phyloP scores from a whole-genome alignment of 2,113 vertebrate genomes.

The Falco punctatus region DNA sequence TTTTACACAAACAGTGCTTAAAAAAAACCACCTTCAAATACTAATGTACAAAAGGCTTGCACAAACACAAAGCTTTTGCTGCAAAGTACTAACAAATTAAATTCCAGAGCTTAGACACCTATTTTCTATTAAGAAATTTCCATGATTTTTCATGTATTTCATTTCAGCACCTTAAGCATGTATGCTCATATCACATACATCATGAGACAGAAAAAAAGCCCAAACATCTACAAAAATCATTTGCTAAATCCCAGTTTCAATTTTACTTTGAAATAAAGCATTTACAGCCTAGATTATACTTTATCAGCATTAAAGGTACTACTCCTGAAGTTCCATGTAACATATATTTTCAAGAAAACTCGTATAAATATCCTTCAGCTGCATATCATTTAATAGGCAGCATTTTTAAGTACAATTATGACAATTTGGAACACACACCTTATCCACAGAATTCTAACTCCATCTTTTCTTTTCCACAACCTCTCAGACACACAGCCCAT shows the following conservation, averaged over 20 bases:
- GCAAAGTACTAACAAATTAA: neutral
- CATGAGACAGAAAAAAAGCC: neutral
- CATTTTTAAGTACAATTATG: neutral
- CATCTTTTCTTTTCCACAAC: neutral
- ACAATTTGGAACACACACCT: neutral
- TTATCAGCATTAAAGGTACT: neutral
- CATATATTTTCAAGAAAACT: neutral
- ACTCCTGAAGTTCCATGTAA: neutral
- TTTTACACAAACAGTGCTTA: neutral
- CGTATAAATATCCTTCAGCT: neutral
- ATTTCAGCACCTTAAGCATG: neutral
- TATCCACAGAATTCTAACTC: neutral
- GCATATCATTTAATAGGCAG: neutral
- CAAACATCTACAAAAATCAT: neutral
- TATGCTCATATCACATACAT: neutral
- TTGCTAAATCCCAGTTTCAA: neutral
- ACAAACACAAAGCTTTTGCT: neutral
- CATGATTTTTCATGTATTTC: neutral
- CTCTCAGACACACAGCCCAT: neutral
- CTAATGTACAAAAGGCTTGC: neutral
- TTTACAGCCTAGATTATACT: neutral
- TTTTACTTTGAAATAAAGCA: neutral
- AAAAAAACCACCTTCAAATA: neutral
- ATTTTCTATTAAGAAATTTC: neutral
- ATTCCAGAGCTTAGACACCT: neutral